phyloP scores from a whole-genome alignment of 2,113 vertebrate species.

The Catagonus wagneri region DNA sequence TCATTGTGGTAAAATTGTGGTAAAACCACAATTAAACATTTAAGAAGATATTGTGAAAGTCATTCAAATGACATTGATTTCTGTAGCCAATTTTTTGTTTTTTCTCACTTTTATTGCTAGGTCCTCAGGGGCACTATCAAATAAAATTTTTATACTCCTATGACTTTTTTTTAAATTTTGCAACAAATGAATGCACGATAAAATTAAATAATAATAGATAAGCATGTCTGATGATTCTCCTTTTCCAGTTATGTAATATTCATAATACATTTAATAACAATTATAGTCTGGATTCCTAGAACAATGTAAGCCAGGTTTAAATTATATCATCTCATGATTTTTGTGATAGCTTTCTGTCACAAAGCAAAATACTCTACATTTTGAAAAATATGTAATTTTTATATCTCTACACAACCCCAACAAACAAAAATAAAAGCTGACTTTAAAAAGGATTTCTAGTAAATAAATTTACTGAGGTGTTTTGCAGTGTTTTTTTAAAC shows the following conservation, averaged over 20 bases:
- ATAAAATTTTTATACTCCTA: background rate
- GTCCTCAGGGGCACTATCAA: background rate
- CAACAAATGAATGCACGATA: background rate
- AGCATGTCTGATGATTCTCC: background rate
- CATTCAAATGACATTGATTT: background rate
- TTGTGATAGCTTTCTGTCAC: background rate
- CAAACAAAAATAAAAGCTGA: background rate
- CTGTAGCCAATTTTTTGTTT: background rate
- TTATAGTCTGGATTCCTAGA: background rate
- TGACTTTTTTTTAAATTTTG: background rate
- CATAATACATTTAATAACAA: background rate
- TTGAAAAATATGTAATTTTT: background rate
- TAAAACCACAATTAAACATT: background rate
- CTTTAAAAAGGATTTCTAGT: background rate
- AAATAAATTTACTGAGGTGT: background rate
- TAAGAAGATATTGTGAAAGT: background rate
- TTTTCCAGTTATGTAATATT: background rate
- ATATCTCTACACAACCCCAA: background rate
- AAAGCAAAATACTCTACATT: background rate
- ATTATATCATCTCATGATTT: background rate
- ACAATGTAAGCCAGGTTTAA: background rate
- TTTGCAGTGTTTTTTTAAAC: background rate
- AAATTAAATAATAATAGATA: background rate
- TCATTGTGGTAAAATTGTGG: background rate
- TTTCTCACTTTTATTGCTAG: background rate